Percentiles rank a stretch among this genome's conserved stretches.
Conservation (phyloP, 1,140 invertebrate species). For the Tetranychus urticae region DNA sequence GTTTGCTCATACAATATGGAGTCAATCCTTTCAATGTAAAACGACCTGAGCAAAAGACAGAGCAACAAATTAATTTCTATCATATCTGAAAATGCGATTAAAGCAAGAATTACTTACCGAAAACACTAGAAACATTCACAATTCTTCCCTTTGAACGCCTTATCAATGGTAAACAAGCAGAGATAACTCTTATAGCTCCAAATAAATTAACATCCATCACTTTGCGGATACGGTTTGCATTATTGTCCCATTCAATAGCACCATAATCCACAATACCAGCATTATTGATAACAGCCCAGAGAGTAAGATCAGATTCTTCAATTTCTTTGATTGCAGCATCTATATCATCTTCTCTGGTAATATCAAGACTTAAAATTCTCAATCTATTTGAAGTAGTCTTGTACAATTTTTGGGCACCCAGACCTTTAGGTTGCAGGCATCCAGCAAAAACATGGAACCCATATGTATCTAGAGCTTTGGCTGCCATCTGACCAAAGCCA, state of each 20-base stretch:
- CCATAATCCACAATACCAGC: constrained; percentile 31
- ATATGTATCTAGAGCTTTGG: constrained; percentile 19
- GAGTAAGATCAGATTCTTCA: constrained; percentile 17
- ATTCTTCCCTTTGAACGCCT: constrained; percentile 29
- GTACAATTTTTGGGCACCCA: constrained; percentile 16
- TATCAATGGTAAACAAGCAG: constrained; percentile 49
- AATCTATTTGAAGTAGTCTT: constrained; percentile 11
- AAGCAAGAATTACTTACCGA: not conserved
- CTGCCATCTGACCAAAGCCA: constrained; percentile 24
- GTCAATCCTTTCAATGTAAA: not conserved
- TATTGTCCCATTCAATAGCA: constrained; percentile 26
- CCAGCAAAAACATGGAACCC: constrained; percentile 27
- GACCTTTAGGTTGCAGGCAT: constrained; percentile 20
- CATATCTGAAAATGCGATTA: no score
- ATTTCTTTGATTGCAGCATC: constrained; percentile 3
- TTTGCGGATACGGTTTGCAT: constrained; percentile 12
- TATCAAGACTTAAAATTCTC: constrained; percentile 21
- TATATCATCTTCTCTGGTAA: constrained; percentile 16
- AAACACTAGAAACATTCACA: constrained; percentile 25
- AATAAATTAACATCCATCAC: constrained; percentile 38
- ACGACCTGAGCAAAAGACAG: not conserved
- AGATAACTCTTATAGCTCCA: constrained; percentile 24
- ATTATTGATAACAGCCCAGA: constrained; percentile 74
- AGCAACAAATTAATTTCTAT: no score
- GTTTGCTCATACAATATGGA: constrained; percentile 25